Percentiles rank a stretch among this genome's conserved stretches.
These are phyloP conservation scores for Papilio gigon DNA, from an alignment of 2,888 invertebrate genomes.

Conservation along the genomic window DNA sequence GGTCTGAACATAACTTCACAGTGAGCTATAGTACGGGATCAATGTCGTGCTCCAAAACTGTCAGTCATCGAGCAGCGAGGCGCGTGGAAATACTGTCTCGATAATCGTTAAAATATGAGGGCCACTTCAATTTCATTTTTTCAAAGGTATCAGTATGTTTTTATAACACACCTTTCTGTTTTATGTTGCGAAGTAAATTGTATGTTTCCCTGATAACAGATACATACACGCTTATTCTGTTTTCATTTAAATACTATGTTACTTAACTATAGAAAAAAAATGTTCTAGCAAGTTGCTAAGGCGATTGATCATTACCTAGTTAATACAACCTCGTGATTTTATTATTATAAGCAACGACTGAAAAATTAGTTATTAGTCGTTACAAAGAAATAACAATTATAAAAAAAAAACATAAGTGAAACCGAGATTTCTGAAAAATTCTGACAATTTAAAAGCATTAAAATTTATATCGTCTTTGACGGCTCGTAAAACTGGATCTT, in stretches of 20 bases:
- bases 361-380: no score
- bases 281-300: no score
- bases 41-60: conserved; percentile 6
- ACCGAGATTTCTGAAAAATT: neutral
- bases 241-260: no score
- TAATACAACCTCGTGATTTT: no score
- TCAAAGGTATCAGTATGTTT: neutral
- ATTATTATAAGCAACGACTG: no score
- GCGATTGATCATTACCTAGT: no score
- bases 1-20: conserved; percentile 8
- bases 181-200: no score
- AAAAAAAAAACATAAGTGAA: neutral
- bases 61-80: conserved; percentile 1
- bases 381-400: no score
- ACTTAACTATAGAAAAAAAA: no score
- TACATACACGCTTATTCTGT: no score
- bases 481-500: conserved; percentile 35
- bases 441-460: conserved; percentile 18
- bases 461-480: conserved; percentile 26
- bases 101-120: conserved; percentile 16
- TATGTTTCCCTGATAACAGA: no score
- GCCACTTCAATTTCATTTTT: conserved; percentile 1
- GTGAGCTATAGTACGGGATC: conserved; percentile 11
- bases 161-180: neutral
- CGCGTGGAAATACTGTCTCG: neutral